phyloP scores from a whole-genome alignment of 2,113 vertebrate species.

The Axis porcinus region DNA sequence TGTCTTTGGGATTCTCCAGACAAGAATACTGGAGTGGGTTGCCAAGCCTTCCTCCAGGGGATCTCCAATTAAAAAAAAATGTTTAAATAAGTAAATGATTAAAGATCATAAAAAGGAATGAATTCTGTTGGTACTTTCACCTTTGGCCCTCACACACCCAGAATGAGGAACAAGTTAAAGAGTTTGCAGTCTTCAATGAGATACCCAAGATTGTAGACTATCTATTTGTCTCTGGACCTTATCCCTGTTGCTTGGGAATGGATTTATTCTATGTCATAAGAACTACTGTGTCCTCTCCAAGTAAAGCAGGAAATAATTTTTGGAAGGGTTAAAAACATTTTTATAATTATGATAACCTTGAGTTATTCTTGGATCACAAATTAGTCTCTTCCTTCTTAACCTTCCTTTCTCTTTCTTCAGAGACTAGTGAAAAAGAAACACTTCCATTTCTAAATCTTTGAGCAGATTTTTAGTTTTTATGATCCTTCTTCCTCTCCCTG shows the following conservation, averaged over 20 bases:
- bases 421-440: not conserved
- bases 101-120: not conserved
- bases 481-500: not conserved
- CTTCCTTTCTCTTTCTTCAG: slow-evolving; percentile 7
- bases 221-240: not conserved
- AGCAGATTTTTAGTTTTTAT: not conserved
- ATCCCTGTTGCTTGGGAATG: not conserved
- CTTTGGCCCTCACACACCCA: not conserved
- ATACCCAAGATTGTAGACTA: not conserved
- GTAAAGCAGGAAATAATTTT: slow-evolving; percentile 50
- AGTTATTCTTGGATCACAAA: slow-evolving; percentile 25
- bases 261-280: not conserved
- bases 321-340: slow-evolving; percentile 34
- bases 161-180: not conserved
- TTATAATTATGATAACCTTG: slow-evolving; percentile 37
- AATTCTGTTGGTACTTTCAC: not conserved
- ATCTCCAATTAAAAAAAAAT: not conserved
- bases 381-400: slow-evolving; percentile 40
- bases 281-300: not conserved
- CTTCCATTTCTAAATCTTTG: not conserved
- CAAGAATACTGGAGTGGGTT: not conserved
- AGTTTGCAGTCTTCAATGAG: not conserved
- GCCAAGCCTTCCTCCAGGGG: not conserved
- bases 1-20: not conserved
- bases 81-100: not conserved